phyloP scores from a whole-genome alignment of 1,140 invertebrate species.

The Pogonomyrmex californicus region DNA sequence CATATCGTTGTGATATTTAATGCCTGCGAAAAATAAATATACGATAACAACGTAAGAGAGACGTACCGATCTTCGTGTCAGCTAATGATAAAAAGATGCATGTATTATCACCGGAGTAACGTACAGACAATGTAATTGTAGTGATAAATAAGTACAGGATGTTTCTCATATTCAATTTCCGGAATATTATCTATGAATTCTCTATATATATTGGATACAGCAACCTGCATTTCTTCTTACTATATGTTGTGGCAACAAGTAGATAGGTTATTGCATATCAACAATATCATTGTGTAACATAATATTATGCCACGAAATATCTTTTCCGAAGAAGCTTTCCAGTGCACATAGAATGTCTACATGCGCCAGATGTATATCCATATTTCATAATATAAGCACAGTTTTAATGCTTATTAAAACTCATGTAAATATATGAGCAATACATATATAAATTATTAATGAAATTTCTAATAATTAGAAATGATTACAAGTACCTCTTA shows the following conservation, averaged over 20 bases:
- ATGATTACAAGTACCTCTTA: neutral
- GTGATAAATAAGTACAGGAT: neutral
- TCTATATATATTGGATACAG: neutral
- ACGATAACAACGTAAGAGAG: neutral
- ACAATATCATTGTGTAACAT: conserved; percentile 42
- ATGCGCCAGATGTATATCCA: conserved; percentile 13
- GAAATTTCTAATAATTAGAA: conserved; percentile 30
- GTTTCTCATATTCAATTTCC: neutral
- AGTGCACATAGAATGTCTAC: conserved; percentile 15
- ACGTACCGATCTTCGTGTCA: neutral
- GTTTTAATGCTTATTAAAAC: conserved; percentile 39
- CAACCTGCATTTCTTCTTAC: conserved; percentile 11
- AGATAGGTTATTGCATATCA: conserved; percentile 45
- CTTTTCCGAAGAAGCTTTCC: conserved; percentile 19
- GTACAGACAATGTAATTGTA: conserved; percentile 2
- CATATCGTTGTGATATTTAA: neutral
- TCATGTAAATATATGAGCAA: conserved; percentile 35
- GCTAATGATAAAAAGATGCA: conserved; percentile 11
- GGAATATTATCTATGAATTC: neutral
- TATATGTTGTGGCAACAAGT: conserved; percentile 38
- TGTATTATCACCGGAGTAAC: neutral
- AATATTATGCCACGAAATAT: conserved; percentile 39
- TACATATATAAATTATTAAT: conserved; percentile 39
- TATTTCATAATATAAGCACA: conserved; percentile 19
- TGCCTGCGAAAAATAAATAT: neutral